A percentile compares a stretch with the other conserved stretches of the same genome.
Conservation (phyloP, 2,888 invertebrate species). For the Tetropium fuscum region DNA sequence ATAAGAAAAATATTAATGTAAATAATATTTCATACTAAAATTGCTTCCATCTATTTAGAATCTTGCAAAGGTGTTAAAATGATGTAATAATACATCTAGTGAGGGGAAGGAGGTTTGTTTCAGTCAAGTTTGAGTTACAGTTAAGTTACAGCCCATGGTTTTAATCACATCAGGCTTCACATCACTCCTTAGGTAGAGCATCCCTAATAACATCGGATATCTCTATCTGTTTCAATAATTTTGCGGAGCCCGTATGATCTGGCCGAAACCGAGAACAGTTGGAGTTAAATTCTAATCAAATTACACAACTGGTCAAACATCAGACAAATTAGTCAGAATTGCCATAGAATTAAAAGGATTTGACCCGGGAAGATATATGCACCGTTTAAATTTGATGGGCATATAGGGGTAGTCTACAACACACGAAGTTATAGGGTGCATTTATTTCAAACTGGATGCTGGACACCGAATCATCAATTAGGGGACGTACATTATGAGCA, state of each 20-base stretch:
- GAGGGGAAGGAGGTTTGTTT: neutral
- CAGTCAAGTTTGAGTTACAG: no score
- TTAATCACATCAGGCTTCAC: neutral
- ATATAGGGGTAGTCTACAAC: neutral
- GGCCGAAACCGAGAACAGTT: conserved; percentile 3
- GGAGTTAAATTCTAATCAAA: conserved; percentile 20
- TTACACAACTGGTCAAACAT: conserved; percentile 27
- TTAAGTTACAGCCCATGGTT: neutral
- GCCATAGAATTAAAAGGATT: conserved; percentile 4
- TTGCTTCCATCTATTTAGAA: no score
- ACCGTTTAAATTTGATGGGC: conserved; percentile 13
- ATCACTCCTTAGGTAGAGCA: neutral
- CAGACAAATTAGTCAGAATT: conserved; percentile 24
- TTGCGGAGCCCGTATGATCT: neutral
- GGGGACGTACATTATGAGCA: neutral
- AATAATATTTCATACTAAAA: no score
- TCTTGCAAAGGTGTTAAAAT: no score
- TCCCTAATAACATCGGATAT: neutral
- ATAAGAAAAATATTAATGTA: no score
- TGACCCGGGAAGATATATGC: conserved; percentile 9
- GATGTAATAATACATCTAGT: no score
- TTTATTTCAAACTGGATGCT: conserved; percentile 15
- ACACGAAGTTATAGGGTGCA: conserved; percentile 7
- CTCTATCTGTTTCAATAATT: neutral
- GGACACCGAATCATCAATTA: neutral